Percentiles rank a stretch among this genome's conserved stretches.
Evolutionary conservation across 2,888 invertebrate species (phyloP).

Genomic region (Argyresthia albistria): DNA sequence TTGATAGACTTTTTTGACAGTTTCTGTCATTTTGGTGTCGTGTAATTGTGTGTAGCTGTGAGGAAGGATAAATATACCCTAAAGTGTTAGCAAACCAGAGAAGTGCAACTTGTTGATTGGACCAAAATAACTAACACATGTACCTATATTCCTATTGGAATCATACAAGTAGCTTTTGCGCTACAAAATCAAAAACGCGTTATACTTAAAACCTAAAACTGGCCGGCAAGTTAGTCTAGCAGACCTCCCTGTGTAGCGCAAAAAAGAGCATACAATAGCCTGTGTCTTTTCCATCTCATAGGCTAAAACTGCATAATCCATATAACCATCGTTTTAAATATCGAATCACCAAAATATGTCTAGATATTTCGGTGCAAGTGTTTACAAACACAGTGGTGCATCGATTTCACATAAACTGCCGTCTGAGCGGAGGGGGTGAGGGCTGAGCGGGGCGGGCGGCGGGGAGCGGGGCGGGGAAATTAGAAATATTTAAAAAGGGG

Average conservation of each 20-base stretch:
- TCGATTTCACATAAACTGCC: slow-evolving; percentile 69
- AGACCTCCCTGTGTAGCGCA: no score
- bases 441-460: not conserved
- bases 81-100: not conserved
- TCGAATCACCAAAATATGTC: no score
- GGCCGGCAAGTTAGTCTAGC: no score
- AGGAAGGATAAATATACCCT: not conserved
- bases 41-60: not conserved
- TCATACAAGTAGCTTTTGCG: no score
- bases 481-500: slow-evolving; percentile 6
- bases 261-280: no score
- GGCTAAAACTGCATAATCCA: no score
- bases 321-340: no score
- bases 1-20: not conserved
- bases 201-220: no score
- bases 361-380: slow-evolving; percentile 20
- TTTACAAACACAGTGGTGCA: slow-evolving; percentile 66
- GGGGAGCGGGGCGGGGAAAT: not conserved
- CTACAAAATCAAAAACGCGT: no score
- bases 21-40: not conserved
- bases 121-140: not conserved
- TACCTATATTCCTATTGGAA: no score
- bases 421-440: slow-evolving; percentile 5
- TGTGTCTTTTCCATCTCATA: no score
- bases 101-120: slow-evolving; percentile 1